These are phyloP conservation scores for Aspidiotus rigidus DNA, from an alignment of 2,888 invertebrate species.

Conservation along the genomic window DNA sequence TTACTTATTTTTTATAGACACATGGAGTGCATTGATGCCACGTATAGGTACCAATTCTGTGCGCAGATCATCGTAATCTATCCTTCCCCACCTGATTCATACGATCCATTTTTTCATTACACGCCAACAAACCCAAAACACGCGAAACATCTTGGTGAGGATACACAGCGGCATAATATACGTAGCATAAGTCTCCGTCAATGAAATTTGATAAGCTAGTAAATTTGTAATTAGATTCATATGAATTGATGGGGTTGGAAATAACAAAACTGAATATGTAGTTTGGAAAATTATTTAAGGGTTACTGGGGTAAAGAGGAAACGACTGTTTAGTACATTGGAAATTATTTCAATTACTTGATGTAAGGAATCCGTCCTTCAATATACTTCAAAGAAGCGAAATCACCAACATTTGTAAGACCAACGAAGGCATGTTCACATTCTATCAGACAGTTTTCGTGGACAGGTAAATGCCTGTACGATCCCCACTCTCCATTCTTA, in stretches of 20 bases:
- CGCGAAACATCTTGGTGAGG: slow-evolving; percentile 22
- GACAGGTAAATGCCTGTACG: slow-evolving; percentile 68
- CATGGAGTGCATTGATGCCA: slow-evolving; percentile 12
- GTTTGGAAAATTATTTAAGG: too few relatives aligned
- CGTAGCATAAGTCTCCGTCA: slow-evolving; percentile 16
- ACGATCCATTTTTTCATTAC: slow-evolving; percentile 1
- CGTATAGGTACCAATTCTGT: slow-evolving; percentile 15
- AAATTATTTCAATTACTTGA: slow-evolving; percentile 43
- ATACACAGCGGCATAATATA: slow-evolving; percentile 18
- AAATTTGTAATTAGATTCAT: background rate
- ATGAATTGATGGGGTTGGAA: background rate
- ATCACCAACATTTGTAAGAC: slow-evolving; percentile 84
- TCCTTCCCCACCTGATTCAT: slow-evolving; percentile 6
- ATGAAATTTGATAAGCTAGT: background rate
- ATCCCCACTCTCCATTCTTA: slow-evolving; percentile 69
- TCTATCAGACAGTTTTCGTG: slow-evolving; percentile 47
- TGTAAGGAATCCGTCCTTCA: slow-evolving; percentile 66
- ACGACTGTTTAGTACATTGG: background rate
- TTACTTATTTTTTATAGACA: background rate
- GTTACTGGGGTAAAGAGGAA: too few relatives aligned
- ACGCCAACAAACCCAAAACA: slow-evolving; percentile 5
- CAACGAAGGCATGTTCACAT: slow-evolving; percentile 89
- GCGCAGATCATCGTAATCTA: too few relatives aligned
- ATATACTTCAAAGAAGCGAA: slow-evolving; percentile 87
- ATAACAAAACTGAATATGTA: background rate